Percentiles rank a stretch among this genome's conserved stretches.
Conservation (phyloP, 2,113 vertebrate species). For the Cettia cetti region DNA sequence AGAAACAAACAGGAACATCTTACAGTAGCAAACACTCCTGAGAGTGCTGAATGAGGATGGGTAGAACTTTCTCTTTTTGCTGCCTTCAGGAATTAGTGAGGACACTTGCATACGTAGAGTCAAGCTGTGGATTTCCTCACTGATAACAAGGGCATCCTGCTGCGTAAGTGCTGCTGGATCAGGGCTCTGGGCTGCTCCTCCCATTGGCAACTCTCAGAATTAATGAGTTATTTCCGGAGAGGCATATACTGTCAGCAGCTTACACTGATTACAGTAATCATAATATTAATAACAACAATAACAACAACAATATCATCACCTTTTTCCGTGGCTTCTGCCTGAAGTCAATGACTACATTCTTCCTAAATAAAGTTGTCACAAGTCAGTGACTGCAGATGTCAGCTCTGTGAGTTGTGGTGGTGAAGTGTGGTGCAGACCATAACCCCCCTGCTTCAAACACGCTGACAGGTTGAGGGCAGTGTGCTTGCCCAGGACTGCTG, state of each 20-base stretch:
- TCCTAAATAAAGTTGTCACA: background rate
- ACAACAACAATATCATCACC: background rate
- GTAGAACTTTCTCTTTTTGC: conserved; percentile 45
- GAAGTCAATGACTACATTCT: background rate
- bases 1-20: background rate
- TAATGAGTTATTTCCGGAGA: conserved; percentile 26
- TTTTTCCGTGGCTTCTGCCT: background rate
- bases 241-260: background rate
- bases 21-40: background rate
- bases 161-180: conserved; percentile 40
- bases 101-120: conserved; percentile 12
- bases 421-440: background rate
- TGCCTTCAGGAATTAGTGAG: conserved; percentile 41
- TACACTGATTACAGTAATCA: background rate
- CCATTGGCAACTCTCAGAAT: background rate
- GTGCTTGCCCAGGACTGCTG: background rate
- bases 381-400: background rate
- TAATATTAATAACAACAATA: background rate
- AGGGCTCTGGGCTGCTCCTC: conserved; percentile 20
- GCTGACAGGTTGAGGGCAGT: background rate
- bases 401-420: background rate
- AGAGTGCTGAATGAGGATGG: background rate
- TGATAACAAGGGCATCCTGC: conserved; percentile 65
- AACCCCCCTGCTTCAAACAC: background rate
- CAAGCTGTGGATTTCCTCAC: conserved; percentile 57